Evolutionary conservation across 2,888 invertebrate species (phyloP).

Genomic region (Napeogenes sylphis): DNA sequence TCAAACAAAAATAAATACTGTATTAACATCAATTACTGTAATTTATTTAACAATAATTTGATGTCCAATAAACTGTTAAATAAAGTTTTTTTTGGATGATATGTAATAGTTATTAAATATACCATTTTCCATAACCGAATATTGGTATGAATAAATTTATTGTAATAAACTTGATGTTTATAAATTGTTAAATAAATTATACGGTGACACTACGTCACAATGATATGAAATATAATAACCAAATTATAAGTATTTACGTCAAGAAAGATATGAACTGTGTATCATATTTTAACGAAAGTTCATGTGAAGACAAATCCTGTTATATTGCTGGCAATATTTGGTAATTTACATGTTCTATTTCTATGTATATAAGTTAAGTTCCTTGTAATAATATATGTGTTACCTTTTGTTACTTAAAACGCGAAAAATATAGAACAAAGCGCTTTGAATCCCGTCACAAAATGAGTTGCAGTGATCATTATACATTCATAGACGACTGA

Average conservation of each 20-base stretch:
- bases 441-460: constrained; percentile 34
- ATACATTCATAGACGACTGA: constrained; percentile 70
- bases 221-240: not conserved
- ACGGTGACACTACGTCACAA: not conserved
- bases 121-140: too few species aligned
- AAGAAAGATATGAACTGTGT: not conserved
- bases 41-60: too few species aligned
- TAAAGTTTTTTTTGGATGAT: too few species aligned
- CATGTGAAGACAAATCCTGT: too few species aligned
- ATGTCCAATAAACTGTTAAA: too few species aligned
- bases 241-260: not conserved
- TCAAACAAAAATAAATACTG: too few species aligned
- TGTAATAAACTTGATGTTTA: constrained; percentile 27
- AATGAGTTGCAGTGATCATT: constrained; percentile 56
- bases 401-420: constrained; percentile 28
- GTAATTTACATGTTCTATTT: not conserved
- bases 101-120: too few species aligned
- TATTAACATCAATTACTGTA: too few species aligned
- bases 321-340: too few species aligned
- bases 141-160: too few species aligned
- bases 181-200: constrained; percentile 9
- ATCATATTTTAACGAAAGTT: too few species aligned
- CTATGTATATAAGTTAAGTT: constrained; percentile 9
- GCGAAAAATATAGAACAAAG: constrained; percentile 34
- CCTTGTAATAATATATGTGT: constrained; percentile 12